Evolutionary conservation across 2,888 invertebrate genomes (phyloP).

Genomic region (Entomobrya multifasciata): DNA sequence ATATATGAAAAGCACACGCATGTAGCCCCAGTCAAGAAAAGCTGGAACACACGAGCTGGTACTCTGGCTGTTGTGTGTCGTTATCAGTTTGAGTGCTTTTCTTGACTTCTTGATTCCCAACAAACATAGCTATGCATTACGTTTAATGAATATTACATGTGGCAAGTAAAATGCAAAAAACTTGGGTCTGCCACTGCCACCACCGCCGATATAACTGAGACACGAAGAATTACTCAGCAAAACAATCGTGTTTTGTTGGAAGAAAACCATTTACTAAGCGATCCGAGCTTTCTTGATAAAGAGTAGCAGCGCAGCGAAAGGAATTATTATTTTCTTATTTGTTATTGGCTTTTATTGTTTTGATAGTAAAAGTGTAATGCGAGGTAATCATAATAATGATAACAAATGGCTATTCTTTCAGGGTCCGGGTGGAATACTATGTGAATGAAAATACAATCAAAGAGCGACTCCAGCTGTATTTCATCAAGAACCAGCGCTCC

Average conservation of each 20-base stretch:
- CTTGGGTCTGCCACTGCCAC: neutral
- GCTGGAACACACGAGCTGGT: too few species aligned
- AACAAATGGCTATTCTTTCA: constrained; percentile 84
- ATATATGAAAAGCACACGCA: neutral
- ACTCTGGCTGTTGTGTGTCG: neutral
- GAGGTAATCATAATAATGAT: constrained; percentile 21
- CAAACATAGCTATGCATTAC: neutral
- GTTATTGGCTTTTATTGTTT: neutral
- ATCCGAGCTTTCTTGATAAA: neutral
- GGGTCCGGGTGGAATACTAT: constrained; percentile 99
- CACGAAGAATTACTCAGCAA: neutral
- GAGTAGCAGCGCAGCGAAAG: neutral
- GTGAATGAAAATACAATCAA: constrained; percentile 99
- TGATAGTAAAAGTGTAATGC: neutral
- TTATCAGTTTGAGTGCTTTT: constrained; percentile 32
- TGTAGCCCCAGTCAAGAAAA: neutral
- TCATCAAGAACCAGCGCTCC: constrained; percentile 99
- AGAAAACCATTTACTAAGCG: too few species aligned
- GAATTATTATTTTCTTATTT: constrained; percentile 19
- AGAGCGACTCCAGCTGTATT: constrained; percentile 98
- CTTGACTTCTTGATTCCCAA: constrained; percentile 6
- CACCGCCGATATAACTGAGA: too few species aligned
- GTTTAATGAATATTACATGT: constrained; percentile 44
- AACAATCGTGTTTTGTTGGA: neutral
- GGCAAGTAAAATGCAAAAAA: constrained; percentile 19